Base-by-base conservation (phyloP, 2,113 vertebrate species). In the Malurus cyaneus region DNA sequence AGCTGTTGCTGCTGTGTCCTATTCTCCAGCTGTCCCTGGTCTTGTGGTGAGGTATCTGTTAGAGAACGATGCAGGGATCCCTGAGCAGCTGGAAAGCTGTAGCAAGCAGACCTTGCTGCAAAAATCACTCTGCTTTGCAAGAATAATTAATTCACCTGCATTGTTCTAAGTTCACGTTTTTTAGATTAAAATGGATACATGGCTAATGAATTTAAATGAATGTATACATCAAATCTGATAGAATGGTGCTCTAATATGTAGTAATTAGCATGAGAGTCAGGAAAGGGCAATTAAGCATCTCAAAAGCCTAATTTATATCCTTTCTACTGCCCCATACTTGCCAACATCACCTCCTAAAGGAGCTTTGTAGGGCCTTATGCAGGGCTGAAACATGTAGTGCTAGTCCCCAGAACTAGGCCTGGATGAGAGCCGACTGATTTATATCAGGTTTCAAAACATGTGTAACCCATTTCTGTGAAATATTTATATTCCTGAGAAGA, bases 391-490 rank as follows among this genome's bases (percentile, higher is more conserved):
- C n/a, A 50, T 10, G 10, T 42, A 60, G 19, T n/a, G 8, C 42
- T 80, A 1, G 1, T 65, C 5, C 47, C n/a, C 7, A 0, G 6
- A 72, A 59, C 49, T 79, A 70, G 64, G 34, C n/a, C 59, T 59
- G 62, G 8, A 8, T 65, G 54, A 86, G 60, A 80, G 67, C 8
- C 93, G 69, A 47, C 85, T 86, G 92, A 96, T 96, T 89, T 96
- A 90, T 89, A 39, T n/a, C 0, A 5, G 15, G 42, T 74, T 80
- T 91, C 67, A 88, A 93, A 90, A n/a, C 17, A 24, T 20, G 28
- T 71, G 89, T 90, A 89, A 88, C 72, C 79, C n/a, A 74, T 36
- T 93, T 77, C n/a, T 90, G 31, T 95, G 80, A 62, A 96, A 93
- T 87, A 94, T 96, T 90, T 71, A 34, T 80, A 64, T 80, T 85